Evolutionary conservation across 2,797 vertebrate genomes (phyloP).

Genomic region (Holocentrus rufus): DNA sequence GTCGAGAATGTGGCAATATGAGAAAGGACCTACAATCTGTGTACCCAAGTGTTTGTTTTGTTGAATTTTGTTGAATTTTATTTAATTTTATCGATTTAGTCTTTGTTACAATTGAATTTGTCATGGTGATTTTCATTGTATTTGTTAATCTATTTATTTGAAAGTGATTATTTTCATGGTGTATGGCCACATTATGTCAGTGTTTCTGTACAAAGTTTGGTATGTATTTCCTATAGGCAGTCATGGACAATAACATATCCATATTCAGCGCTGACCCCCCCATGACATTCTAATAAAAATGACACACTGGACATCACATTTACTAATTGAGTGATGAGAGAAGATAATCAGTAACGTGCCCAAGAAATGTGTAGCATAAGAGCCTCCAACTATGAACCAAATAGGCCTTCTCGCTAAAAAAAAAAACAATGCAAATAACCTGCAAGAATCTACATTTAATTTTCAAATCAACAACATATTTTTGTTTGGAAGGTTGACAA

Average conservation of each 20-base stretch:
- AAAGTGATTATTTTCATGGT: slow-evolving; percentile 34
- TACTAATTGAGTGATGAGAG: not conserved
- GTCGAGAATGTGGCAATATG: slow-evolving; percentile 25
- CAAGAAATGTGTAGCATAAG: not conserved
- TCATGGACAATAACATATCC: slow-evolving; percentile 15
- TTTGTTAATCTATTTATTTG: slow-evolving; percentile 44
- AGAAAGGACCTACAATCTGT: slow-evolving; percentile 58
- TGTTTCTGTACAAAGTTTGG: slow-evolving; percentile 33
- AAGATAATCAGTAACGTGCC: slow-evolving; percentile 8
- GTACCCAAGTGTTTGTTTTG: slow-evolving; percentile 35
- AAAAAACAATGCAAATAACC: not conserved
- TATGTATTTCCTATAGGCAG: slow-evolving; percentile 31
- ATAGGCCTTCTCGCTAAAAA: not conserved
- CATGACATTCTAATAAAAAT: slow-evolving; percentile 11
- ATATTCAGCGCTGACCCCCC: not conserved
- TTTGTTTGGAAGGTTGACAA: not conserved
- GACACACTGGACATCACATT: slow-evolving; percentile 3
- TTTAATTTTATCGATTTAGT: slow-evolving; percentile 45
- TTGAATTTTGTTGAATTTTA: slow-evolving; percentile 45
- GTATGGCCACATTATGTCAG: slow-evolving; percentile 12
- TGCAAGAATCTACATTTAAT: not conserved
- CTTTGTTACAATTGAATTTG: slow-evolving; percentile 40
- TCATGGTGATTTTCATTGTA: slow-evolving; percentile 20
- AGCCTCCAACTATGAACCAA: not conserved
- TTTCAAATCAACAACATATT: not conserved